Evolutionary conservation across 2,888 invertebrate species (phyloP).

Genomic region (Drosophila limbata): DNA sequence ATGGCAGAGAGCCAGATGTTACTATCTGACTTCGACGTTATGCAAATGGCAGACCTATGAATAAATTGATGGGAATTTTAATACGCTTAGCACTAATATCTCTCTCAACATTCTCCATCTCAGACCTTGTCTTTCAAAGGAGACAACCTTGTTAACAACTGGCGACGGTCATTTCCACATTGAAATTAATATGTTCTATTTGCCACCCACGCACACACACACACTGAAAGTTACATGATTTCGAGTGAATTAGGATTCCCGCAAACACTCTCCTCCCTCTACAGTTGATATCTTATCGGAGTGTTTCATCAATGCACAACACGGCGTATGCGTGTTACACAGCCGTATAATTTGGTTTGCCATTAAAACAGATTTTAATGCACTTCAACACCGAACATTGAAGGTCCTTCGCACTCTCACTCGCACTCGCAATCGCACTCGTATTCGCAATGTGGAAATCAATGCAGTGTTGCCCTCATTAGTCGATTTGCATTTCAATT

Average conservation of each 20-base stretch:
- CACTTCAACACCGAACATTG: slow-evolving; percentile 22
- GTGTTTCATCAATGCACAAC: slow-evolving; percentile 61
- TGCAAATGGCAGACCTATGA: slow-evolving; percentile 49
- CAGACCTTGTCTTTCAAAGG: slow-evolving; percentile 11
- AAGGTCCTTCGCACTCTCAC: slow-evolving; percentile 11
- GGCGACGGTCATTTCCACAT: slow-evolving; percentile 42
- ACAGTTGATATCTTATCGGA: slow-evolving; percentile 41
- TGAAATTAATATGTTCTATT: slow-evolving; percentile 41
- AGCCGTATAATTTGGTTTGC: slow-evolving; percentile 61
- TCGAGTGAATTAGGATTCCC: slow-evolving; percentile 43
- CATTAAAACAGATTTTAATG: slow-evolving; percentile 66
- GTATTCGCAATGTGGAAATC: slow-evolving; percentile 47
- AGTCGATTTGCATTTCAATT: slow-evolving; percentile 80
- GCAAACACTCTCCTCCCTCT: background rate
- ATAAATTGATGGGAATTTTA: slow-evolving; percentile 51
- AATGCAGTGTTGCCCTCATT: slow-evolving; percentile 70
- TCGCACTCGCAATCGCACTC: no score
- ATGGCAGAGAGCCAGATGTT: slow-evolving; percentile 5
- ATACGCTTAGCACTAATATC: slow-evolving; percentile 32
- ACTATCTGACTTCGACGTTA: slow-evolving; percentile 12
- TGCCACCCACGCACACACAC: slow-evolving; percentile 1
- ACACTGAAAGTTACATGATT: slow-evolving; percentile 2
- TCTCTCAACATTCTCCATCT: background rate
- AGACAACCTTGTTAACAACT: slow-evolving; percentile 55
- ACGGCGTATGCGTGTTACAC: slow-evolving; percentile 62